Evolutionary conservation across 2,888 invertebrate genomes (phyloP).

Genomic region (Branchipolynoe longqiensis): DNA sequence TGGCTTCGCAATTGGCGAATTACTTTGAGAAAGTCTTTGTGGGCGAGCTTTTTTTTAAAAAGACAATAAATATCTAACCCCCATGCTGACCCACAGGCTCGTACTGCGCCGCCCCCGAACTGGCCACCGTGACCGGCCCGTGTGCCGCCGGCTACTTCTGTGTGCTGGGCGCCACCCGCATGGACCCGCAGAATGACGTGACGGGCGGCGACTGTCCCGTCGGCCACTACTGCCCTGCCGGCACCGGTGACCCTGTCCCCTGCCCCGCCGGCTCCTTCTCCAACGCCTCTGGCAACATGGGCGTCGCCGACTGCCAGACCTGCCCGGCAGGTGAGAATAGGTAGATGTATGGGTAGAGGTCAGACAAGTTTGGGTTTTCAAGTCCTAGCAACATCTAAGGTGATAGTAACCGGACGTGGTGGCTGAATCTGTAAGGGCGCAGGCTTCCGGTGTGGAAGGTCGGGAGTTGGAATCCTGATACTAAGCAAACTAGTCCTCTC

Average conservation of each 20-base stretch:
- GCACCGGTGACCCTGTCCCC: conserved; percentile 70
- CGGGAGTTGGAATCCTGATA: no score
- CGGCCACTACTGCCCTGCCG: conserved; percentile 78
- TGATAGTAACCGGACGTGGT: no score
- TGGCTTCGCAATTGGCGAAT: no score
- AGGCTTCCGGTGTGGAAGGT: no score
- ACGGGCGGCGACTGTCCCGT: conserved; percentile 77
- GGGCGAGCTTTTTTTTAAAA: no score
- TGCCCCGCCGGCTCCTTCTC: conserved; percentile 78
- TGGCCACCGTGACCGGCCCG: conserved; percentile 73
- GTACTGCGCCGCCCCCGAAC: conserved; percentile 74
- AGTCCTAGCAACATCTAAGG: no score
- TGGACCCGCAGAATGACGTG: conserved; percentile 73
- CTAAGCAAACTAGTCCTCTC: no score
- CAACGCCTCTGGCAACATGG: conserved; percentile 75
- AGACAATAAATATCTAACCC: no score
- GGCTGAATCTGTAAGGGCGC: no score
- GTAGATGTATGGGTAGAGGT: no score
- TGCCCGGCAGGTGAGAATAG: conserved; percentile 77
- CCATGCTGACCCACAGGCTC: conserved; percentile 69
- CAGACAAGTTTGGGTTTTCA: no score
- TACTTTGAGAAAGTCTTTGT: no score
- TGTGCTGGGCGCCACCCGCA: conserved; percentile 70
- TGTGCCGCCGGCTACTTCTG: conserved; percentile 79
- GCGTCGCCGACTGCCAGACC: conserved; percentile 72